phyloP scores from a whole-genome alignment of 1,140 invertebrate genomes.

The Drosophila obscura region DNA sequence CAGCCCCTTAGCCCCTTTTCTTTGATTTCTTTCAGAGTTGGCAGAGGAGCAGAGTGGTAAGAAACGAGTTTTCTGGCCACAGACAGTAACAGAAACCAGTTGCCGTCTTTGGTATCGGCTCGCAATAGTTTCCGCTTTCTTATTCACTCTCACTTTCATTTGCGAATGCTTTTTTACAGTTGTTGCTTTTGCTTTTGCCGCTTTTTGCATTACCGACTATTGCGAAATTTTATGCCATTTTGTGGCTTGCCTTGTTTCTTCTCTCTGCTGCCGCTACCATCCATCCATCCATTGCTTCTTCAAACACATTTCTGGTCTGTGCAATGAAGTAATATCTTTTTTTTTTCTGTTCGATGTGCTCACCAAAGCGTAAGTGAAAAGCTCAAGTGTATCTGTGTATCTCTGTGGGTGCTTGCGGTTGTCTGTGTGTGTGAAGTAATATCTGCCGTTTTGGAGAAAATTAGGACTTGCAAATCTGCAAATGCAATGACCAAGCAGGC shows the following conservation, averaged over 20 bases:
- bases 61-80: constrained; percentile 62
- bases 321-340: constrained; percentile 82
- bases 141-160: constrained; percentile 84
- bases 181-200: constrained; percentile 22
- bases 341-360: constrained; percentile 49
- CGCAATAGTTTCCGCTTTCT: constrained; percentile 83
- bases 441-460: constrained; percentile 47
- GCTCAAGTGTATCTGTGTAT: constrained; percentile 29
- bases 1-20: constrained; percentile 11
- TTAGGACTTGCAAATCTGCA: constrained; percentile 72
- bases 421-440: constrained; percentile 60
- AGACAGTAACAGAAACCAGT: constrained; percentile 62
- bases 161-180: constrained; percentile 57
- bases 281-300: not conserved
- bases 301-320: constrained; percentile 70
- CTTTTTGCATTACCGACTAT: constrained; percentile 53
- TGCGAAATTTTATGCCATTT: constrained; percentile 53
- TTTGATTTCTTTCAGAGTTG: constrained; percentile 35
- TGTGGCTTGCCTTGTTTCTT: constrained; percentile 24
- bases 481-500: constrained; percentile 30
- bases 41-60: constrained; percentile 12
- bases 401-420: not conserved
- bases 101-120: constrained; percentile 65
- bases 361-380: constrained; percentile 73
- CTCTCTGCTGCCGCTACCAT: not conserved